Percentiles rank a stretch among this genome's conserved stretches.
Evolutionary conservation across 2,888 invertebrate species (phyloP).

Genomic region (Dicycla oo): DNA sequence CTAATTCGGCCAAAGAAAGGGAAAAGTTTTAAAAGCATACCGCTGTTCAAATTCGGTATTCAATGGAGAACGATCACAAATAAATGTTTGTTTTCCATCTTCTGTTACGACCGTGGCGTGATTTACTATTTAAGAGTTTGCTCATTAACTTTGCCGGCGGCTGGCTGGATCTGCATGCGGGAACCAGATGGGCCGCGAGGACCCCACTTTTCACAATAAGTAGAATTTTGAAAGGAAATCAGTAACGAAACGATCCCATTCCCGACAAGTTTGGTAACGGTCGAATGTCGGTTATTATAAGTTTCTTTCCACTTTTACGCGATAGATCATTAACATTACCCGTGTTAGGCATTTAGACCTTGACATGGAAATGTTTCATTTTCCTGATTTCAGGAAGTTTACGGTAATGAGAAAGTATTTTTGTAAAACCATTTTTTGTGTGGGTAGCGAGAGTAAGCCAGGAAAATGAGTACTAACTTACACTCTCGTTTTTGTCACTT

Average conservation of each 20-base stretch:
- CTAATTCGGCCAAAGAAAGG: constrained; percentile 70
- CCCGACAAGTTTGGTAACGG: constrained; percentile 21
- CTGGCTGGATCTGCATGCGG: constrained; percentile 19
- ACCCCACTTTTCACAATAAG: constrained; percentile 54
- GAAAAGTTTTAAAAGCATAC: constrained; percentile 77
- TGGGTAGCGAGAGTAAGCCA: not conserved
- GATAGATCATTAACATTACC: constrained; percentile 53
- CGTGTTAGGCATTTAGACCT: constrained; percentile 46
- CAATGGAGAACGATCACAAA: constrained; percentile 57
- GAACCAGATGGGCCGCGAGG: constrained; percentile 32
- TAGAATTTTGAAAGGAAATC: constrained; percentile 41
- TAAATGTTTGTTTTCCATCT: constrained; percentile 60
- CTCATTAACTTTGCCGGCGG: constrained; percentile 40
- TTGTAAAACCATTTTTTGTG: constrained; percentile 36
- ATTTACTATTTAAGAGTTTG: constrained; percentile 59
- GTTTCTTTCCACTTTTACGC: constrained; percentile 41
- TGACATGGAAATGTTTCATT: constrained; percentile 54
- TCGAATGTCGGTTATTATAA: constrained; percentile 29
- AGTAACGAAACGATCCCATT: constrained; percentile 16
- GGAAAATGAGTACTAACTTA: not conserved
- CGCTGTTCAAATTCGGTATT: constrained; percentile 66
- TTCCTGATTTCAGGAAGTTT: constrained; percentile 56
- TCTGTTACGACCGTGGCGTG: constrained; percentile 41
- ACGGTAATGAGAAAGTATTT: constrained; percentile 29
- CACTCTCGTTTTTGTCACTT: not conserved